Evolutionary conservation across 2,888 invertebrate species (phyloP), one percentile per base, ranked within the genome.

Genomic region (Drosophila antonietae): DNA sequence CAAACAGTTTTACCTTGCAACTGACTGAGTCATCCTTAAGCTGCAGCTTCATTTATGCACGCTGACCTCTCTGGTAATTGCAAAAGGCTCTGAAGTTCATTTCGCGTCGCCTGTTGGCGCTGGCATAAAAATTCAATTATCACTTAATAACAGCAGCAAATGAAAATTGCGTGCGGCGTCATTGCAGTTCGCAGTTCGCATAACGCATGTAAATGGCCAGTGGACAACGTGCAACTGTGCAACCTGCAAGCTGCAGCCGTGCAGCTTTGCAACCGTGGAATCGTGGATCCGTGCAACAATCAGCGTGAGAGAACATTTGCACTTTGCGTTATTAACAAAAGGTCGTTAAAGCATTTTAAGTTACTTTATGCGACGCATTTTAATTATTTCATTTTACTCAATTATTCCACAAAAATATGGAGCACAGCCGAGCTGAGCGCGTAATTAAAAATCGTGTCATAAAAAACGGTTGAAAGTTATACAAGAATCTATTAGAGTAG

Each of bases 71-170:
- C 41, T 56, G 64, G 64, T 77, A 66, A 80, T 65, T 64, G 69
- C 52, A 15, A 61, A 69, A 62, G 66, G 52, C 47, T 58, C 59
- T 66, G 74, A 78, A 68, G 63, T 78, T 60, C 61, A 80, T 68
- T 80, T 74, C 37, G 52, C 58, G 51, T 53, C 56, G 63, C 59
- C 64, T 62, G 61, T 77, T 76, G 66, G 78, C 73, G 75, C 68
- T 51, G 85, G 80, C 88, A 85, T 81, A 85, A 83, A 87, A 87
- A 88, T 87, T 89, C 89, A 87, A 87, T 87, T 87, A 87, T 88
- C 87, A 88, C 87, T 86, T 86, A 83, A 88, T 88, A 88, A 85
- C 76, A 75, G 63, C 55, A 68, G 77, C 69, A 79, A 84, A 88
- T 83, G 80, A 69, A 83, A 86, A 84, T 82, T 78, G 85, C 85